A percentile compares a stretch with the other conserved stretches of the same genome.
Evolutionary conservation across 2,888 invertebrate genomes (phyloP).

Genomic region (Tetrapedia diversipes): DNA sequence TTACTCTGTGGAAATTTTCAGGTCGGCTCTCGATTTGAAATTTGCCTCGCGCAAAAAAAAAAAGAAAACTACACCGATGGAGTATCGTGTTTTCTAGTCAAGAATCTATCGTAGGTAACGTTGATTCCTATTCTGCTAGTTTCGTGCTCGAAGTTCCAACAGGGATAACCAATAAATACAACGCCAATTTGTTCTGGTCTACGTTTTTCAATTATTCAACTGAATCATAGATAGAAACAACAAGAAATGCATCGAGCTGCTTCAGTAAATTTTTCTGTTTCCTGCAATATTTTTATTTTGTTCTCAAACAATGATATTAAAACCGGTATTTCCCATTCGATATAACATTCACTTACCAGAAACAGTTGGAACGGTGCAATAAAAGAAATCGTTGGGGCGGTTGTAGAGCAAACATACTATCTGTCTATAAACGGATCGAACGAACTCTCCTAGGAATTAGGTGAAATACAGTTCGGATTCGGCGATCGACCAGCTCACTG

Average conservation of each 20-base stretch:
- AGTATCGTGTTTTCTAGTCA: conserved; percentile 5
- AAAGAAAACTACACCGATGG: background rate
- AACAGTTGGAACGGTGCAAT: conserved; percentile 13
- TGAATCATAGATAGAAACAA: background rate
- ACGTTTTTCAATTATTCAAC: no score
- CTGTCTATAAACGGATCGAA: conserved; percentile 39
- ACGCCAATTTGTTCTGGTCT: no score
- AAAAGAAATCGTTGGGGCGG: conserved; percentile 42
- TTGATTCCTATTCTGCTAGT: background rate
- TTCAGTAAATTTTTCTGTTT: no score
- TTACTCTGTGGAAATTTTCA: background rate
- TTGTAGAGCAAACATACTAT: conserved; percentile 23
- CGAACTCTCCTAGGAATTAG: conserved; percentile 41
- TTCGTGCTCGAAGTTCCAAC: no score
- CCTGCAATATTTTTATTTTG: no score
- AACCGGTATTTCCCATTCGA: background rate
- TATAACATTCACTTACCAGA: conserved; percentile 10
- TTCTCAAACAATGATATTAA: background rate
- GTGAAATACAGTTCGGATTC: conserved; percentile 33
- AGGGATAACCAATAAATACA: no score
- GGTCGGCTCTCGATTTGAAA: background rate
- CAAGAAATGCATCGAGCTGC: no score
- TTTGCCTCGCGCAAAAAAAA: background rate
- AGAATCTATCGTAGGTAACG: background rate
- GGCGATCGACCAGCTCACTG: conserved; percentile 33